Evolutionary conservation across 1,140 invertebrate species (phyloP).

Genomic region (Wiebesia pumilae): DNA sequence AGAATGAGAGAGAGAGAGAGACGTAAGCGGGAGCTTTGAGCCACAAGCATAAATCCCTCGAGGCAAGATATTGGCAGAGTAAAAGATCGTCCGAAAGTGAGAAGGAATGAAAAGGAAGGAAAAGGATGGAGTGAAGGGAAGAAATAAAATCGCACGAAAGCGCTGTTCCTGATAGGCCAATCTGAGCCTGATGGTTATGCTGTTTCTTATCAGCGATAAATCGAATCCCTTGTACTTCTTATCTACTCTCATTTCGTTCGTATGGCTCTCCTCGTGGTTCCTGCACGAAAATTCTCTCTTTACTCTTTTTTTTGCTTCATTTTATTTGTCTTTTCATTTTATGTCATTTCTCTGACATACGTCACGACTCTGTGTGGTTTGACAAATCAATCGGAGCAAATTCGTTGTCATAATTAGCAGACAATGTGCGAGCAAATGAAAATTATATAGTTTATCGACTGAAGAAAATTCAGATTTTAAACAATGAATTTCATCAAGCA

Average conservation of each 20-base stretch:
- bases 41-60: conserved; percentile 63
- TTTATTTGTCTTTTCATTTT: conserved; percentile 3
- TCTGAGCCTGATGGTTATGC: conserved; percentile 42
- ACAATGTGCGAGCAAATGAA: background rate
- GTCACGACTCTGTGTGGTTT: background rate
- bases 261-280: conserved; percentile 7
- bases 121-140: conserved; percentile 42
- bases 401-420: background rate
- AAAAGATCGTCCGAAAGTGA: conserved; percentile 56
- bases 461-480: too few relatives aligned
- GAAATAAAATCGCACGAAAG: conserved; percentile 50
- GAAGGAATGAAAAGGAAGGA: conserved; percentile 4
- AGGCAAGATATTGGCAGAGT: conserved; percentile 60
- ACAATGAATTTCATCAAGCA: too few relatives aligned
- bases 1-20: conserved; percentile 11
- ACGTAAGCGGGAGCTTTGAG: conserved; percentile 31
- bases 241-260: conserved; percentile 39
- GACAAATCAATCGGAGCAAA: background rate
- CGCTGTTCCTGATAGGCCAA: conserved; percentile 44
- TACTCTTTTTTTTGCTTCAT: background rate
- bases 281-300: conserved; percentile 24
- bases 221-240: conserved; percentile 33
- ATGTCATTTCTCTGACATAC: background rate
- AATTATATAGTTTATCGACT: too few relatives aligned
- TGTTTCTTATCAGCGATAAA: conserved; percentile 47